These are phyloP conservation scores for Pangasius djambal DNA, from an alignment of 2,797 vertebrate species.

Conservation along the genomic window DNA sequence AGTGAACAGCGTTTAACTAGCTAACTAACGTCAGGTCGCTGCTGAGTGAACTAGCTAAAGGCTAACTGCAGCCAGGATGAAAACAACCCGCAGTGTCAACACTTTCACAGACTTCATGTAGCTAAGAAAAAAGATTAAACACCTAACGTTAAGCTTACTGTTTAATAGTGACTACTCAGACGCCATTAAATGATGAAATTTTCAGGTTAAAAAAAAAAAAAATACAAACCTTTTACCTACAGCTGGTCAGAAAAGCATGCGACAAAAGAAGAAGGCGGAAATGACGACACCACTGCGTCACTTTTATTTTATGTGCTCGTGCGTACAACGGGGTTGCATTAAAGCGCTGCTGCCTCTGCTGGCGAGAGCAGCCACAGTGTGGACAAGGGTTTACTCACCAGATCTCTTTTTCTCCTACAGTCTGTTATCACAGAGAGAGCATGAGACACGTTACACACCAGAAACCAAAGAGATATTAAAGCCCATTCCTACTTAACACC, in stretches of 20 bases:
- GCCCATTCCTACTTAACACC: not conserved
- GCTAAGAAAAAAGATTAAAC: not conserved
- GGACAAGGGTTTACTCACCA: not conserved
- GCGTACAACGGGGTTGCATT: not conserved
- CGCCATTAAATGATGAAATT: not conserved
- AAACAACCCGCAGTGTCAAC: slow-evolving; percentile 41
- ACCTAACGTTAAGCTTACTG: no score
- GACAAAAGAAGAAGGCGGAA: slow-evolving; percentile 69
- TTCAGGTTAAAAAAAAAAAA: not conserved
- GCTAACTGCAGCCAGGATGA: slow-evolving; percentile 19
- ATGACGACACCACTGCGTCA: slow-evolving; percentile 69
- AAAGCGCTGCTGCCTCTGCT: slow-evolving; percentile 27
- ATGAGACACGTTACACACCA: not conserved
- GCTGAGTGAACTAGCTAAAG: not conserved
- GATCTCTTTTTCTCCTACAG: not conserved
- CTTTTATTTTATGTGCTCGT: slow-evolving; percentile 49
- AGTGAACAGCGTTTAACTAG: not conserved
- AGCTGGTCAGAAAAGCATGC: slow-evolving; percentile 67
- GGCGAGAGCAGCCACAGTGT: not conserved
- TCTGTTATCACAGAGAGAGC: not conserved
- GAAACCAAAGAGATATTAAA: not conserved
- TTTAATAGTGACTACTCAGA: not conserved
- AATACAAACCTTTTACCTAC: slow-evolving; percentile 65
- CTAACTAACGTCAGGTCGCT: not conserved
- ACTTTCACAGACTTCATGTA: not conserved